These are phyloP conservation scores for Nasonia oneida DNA, from an alignment of 2,888 invertebrate genomes.

Conservation along the genomic window DNA sequence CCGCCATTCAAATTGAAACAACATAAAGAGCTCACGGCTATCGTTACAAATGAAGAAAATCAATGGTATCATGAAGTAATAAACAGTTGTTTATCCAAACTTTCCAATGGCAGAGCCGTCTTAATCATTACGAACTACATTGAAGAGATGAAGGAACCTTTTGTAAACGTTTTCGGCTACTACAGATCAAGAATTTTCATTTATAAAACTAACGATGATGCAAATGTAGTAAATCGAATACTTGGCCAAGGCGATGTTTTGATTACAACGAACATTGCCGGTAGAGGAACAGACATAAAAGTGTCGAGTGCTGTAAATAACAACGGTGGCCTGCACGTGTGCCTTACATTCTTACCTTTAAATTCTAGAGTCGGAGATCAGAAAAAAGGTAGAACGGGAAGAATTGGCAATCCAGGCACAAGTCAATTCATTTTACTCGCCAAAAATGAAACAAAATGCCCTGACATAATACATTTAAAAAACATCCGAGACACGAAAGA, in stretches of 20 bases:
- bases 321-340: constrained; percentile 76
- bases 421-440: constrained; percentile 3
- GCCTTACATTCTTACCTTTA: constrained; percentile 75
- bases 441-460: neutral
- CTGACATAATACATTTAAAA: neutral
- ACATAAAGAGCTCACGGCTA: constrained; percentile 48
- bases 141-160: neutral
- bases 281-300: constrained; percentile 76
- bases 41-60: constrained; percentile 52
- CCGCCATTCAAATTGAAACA: constrained; percentile 15
- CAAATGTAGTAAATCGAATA: neutral
- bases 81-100: constrained; percentile 43
- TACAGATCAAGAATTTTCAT: neutral
- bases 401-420: constrained; percentile 74
- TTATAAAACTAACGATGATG: neutral
- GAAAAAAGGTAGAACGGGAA: constrained; percentile 75
- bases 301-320: constrained; percentile 65
- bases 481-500: too few relatives aligned
- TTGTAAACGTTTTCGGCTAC: neutral
- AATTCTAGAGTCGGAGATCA: constrained; percentile 77
- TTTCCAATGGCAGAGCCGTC: constrained; percentile 66
- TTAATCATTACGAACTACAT: constrained; percentile 64
- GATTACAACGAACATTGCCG: constrained; percentile 76
- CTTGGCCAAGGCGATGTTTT: constrained; percentile 67
- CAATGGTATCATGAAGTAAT: constrained; percentile 16